Conservation (phyloP, 2,797 vertebrate genomes). For the Danio choprae region DNA sequence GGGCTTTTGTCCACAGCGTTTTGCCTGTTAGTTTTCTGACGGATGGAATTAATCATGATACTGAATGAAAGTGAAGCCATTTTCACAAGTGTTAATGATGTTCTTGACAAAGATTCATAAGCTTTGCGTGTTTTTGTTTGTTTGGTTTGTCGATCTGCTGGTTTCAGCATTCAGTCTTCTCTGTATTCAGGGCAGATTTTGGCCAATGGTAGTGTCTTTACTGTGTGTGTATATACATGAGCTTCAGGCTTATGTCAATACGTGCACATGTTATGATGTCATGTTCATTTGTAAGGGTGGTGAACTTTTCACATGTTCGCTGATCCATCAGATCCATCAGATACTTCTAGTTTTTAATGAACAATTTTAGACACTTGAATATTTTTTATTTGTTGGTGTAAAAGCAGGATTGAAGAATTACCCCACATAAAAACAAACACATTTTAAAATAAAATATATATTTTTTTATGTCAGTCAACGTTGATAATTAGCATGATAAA, state of each 20-base stretch:
- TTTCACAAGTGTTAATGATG: constrained; percentile 28
- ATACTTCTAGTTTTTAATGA: background rate
- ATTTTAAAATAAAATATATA: too few species aligned
- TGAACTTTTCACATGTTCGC: background rate
- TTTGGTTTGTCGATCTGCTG: background rate
- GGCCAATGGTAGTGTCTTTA: background rate
- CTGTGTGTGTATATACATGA: background rate
- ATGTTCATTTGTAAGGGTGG: background rate
- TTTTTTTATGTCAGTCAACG: too few species aligned
- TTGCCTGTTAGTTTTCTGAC: constrained; percentile 20
- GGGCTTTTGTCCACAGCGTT: constrained; percentile 39
- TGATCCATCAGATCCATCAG: background rate
- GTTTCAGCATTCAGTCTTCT: constrained; percentile 7
- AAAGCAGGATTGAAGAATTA: too few species aligned
- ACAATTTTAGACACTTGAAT: background rate
- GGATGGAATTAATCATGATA: constrained; percentile 20
- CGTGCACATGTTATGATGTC: background rate
- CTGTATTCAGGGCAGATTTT: background rate
- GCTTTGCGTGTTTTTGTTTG: background rate
- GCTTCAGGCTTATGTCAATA: background rate
- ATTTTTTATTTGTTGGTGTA: too few species aligned
- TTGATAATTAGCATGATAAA: too few species aligned
- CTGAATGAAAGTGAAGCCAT: constrained; percentile 9
- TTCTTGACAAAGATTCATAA: constrained; percentile 15
- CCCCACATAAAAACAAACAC: too few species aligned